Evolutionary conservation across 1,140 invertebrate species (phyloP), one percentile per base, ranked within the genome.

Genomic region (Sinella curviseta): DNA sequence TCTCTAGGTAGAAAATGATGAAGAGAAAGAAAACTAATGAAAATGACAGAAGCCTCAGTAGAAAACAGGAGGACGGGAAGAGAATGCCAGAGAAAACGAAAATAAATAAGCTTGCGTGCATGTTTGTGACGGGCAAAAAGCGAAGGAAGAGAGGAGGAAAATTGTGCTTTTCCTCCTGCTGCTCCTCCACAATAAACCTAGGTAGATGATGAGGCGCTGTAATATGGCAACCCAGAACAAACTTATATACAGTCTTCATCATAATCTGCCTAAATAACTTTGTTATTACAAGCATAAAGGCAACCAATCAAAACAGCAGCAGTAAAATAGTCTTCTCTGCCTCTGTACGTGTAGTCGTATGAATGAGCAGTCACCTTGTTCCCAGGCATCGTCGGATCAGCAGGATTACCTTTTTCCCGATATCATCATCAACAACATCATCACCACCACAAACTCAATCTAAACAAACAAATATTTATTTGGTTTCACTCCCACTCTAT

Each of bases 401-500:
- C 20, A 48, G 39, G 39, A 48, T 48, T 48, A 48, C 39, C 20
- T 12, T 26, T 60, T 60, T 60, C 24, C 24, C 24, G 24, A 12
- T 60, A 60, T 60, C 57, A 60, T 60, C 57, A 26, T 60, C 24
- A n/a, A 14, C 31, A 24, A 12, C 65, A 33, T 70, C 31, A 60
- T 60, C 55, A 60, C 31, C 65, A 70, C 26, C 57, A 60, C 57
- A 60, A 12, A 60, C 57, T 60, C 24, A 60, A 48, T 60, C 24
- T 60, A 60, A 60, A 60, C 57, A 60, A 12, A 60, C 57, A 60
- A 60, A 60, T 60, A 60, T 60, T 60, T 60, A 60, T 60, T 60
- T 60, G 57, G 57, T 60, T 60, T 60, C 12, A 60, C 24, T 60
- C 24, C 12, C 57, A 60, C 12, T n/a, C 57, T n/a, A 48, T 12